These are phyloP conservation scores for Philopotamus ludificatus DNA, from an alignment of 1,140 invertebrate species.

Conservation along the genomic window DNA sequence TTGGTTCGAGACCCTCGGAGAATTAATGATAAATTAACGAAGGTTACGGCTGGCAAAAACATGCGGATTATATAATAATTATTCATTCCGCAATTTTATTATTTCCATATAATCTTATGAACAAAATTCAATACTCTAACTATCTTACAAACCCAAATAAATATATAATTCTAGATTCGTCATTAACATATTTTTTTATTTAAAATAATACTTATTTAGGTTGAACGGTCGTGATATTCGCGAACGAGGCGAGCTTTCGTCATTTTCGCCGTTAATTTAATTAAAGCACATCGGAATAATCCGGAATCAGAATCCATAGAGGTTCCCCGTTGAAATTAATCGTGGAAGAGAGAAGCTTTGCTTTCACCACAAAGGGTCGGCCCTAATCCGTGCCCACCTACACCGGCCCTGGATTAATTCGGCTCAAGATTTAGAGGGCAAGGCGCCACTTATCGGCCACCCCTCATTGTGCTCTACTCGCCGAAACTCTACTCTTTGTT, in stretches of 20 bases:
- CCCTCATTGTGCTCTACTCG: slow-evolving; percentile 6
- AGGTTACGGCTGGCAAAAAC: too few species aligned
- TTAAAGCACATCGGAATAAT: slow-evolving; percentile 11
- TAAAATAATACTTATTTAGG: not conserved
- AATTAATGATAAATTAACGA: too few species aligned
- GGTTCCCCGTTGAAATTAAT: slow-evolving; percentile 27
- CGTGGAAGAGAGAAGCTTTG: slow-evolving; percentile 19
- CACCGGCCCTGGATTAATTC: slow-evolving; percentile 32
- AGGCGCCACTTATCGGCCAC: slow-evolving; percentile 27
- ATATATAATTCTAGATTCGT: too few species aligned
- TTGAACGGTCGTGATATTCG: not conserved
- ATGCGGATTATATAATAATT: too few species aligned
- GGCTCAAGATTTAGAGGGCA: slow-evolving; percentile 26
- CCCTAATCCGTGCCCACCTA: slow-evolving; percentile 31
- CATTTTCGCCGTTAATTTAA: slow-evolving; percentile 4
- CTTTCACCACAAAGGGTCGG: slow-evolving; percentile 28
- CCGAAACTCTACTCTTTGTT: not conserved
- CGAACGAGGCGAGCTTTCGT: not conserved
- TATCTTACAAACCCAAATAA: too few species aligned
- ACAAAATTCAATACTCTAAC: too few species aligned
- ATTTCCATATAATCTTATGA: too few species aligned
- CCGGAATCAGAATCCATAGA: slow-evolving; percentile 16
- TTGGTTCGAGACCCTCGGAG: too few species aligned
- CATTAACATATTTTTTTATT: too few species aligned
- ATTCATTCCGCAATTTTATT: too few species aligned